Conservation (phyloP, 2,888 invertebrate species). For the Thalpophila matura region DNA sequence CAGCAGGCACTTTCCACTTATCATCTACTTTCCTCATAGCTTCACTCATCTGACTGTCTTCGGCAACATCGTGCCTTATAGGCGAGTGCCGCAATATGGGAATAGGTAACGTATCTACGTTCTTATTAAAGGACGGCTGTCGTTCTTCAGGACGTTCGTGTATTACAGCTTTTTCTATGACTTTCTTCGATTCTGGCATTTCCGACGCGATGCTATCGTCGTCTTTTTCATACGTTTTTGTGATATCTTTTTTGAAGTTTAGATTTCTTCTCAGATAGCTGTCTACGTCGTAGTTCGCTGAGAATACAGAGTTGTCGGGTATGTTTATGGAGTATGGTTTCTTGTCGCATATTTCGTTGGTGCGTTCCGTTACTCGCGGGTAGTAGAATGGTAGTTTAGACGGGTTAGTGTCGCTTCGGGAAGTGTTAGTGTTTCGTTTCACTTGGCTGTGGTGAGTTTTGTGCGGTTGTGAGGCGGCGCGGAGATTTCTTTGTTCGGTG, state of each 20-base stretch:
- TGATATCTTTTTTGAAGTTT: slow-evolving; percentile 71
- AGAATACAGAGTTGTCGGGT: slow-evolving; percentile 83
- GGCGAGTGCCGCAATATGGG: slow-evolving; percentile 91
- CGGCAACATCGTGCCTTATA: slow-evolving; percentile 47
- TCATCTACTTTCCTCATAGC: slow-evolving; percentile 84
- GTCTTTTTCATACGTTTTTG: slow-evolving; percentile 32
- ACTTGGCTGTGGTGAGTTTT: slow-evolving; percentile 10
- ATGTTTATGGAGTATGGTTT: slow-evolving; percentile 85
- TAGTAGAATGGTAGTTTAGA: slow-evolving; percentile 83
- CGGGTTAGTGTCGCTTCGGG: slow-evolving; percentile 72
- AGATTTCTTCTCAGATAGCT: slow-evolving; percentile 82
- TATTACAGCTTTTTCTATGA: slow-evolving; percentile 70
- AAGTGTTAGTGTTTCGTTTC: slow-evolving; percentile 58
- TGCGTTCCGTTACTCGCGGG: slow-evolving; percentile 63
- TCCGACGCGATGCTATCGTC: slow-evolving; percentile 27
- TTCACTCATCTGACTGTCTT: slow-evolving; percentile 73
- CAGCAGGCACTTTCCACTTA: slow-evolving; percentile 91
- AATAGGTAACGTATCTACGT: slow-evolving; percentile 84
- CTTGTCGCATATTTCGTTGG: slow-evolving; percentile 55
- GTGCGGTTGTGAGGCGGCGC: slow-evolving; percentile 61
- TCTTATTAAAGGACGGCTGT: slow-evolving; percentile 37
- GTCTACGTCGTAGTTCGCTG: slow-evolving; percentile 84
- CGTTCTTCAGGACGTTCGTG: slow-evolving; percentile 62
- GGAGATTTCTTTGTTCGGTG: slow-evolving; percentile 72
- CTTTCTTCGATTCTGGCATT: slow-evolving; percentile 33